These are phyloP conservation scores for Ladona fulva DNA, from an alignment of 1,140 invertebrate species.

Conservation along the genomic window DNA sequence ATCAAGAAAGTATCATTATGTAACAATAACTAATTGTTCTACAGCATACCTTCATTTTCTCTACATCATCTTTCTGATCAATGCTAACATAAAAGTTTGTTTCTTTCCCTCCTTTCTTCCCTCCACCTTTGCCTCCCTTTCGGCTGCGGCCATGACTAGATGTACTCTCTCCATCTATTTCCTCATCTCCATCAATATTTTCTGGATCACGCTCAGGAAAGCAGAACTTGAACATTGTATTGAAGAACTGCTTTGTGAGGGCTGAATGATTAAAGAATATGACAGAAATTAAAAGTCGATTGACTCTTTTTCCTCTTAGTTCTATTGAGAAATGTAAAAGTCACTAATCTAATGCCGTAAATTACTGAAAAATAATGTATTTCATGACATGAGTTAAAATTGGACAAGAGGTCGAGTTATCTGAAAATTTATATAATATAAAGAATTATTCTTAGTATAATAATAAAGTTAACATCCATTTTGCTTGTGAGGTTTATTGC, in stretches of 20 bases:
- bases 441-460: too few relatives aligned
- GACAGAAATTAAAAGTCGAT: background rate
- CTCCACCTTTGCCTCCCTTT: constrained; percentile 32
- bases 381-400: too few relatives aligned
- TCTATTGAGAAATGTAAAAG: background rate
- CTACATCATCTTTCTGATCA: constrained; percentile 83
- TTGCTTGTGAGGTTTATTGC: too few relatives aligned
- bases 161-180: constrained; percentile 38
- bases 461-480: too few relatives aligned
- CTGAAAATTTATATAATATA: too few relatives aligned
- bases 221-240: constrained; percentile 95
- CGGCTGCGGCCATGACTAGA: constrained; percentile 38
- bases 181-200: constrained; percentile 58
- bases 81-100: constrained; percentile 83
- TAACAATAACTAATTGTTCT: too few relatives aligned
- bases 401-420: too few relatives aligned
- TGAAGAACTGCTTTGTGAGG: constrained; percentile 94
- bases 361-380: background rate
- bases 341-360: background rate
- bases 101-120: constrained; percentile 56
- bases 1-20: background rate
- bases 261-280: constrained; percentile 41
- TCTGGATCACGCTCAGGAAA: constrained; percentile 94
- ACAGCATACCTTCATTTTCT: constrained; percentile 83
- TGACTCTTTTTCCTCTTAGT: background rate